Base-by-base conservation (phyloP, 1,140 invertebrate species). In the Drosophila paulistorum region DNA sequence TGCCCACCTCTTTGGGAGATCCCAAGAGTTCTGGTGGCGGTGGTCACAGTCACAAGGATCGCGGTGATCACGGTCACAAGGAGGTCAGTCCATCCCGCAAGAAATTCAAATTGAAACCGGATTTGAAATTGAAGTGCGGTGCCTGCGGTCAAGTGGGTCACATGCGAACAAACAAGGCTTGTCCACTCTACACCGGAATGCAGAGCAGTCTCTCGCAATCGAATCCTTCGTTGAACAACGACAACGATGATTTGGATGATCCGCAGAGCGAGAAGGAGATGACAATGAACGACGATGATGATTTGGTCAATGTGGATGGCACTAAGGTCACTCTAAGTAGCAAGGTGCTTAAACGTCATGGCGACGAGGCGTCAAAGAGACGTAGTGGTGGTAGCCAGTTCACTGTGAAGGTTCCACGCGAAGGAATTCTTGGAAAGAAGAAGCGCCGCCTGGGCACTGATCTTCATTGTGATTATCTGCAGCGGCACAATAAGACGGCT, bases 81-180 rank as follows among this genome's bases (percentile, higher is more conserved):
- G 95, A 95, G 26, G 92, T 94, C n/a, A 94, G 95, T 39, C 94
- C 95, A 14, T 95, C 95, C 0, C 94, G 95, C 65, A 95, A 97
- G 81, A 96, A 97, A 82, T 94, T 96, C 20, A 98, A 98, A 93
- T 93, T 97, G 30, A 97, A 98, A 91, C 96, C 97, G 30, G 96
- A 98, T 92, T 93, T 98, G 2, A 98, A 98, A 93, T 93, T 99
- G 17, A 96, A 96, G 93, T 99, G 99, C 93, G 98, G 98, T 14
- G 98, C 98, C 13, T 99, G 99, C 93, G 98, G 98, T 4, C 96
- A 97, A 84, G 91, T 92, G 60, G 82, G 79, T 7, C 83, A 83
- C 62, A 86, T 90, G 82, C 93, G 98, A 57, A 99, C 98, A 0
- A 99, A 99, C 92, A 98, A 98, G 92, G 97, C 98, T 1, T 99